Conservation (phyloP, 2,113 vertebrate species). For the Egretta garzetta region DNA sequence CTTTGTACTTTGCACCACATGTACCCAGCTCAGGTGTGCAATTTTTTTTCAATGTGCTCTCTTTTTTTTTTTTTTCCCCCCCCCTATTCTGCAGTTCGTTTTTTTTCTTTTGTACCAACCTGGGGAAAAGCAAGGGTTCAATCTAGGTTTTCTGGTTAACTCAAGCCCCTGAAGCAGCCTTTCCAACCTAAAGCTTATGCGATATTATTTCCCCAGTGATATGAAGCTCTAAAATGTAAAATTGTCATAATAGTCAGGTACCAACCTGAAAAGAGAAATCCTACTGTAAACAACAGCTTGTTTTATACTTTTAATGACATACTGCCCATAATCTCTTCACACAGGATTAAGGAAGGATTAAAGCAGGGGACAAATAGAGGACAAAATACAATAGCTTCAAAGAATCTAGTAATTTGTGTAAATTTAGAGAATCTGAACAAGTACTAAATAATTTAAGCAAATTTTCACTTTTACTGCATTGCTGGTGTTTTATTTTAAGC, state of each 20-base stretch:
- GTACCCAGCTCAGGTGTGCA: neutral
- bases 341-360: constrained; percentile 70
- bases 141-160: neutral
- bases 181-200: neutral
- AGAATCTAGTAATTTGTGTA: neutral
- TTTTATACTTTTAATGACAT: constrained; percentile 29
- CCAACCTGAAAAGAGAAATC: neutral
- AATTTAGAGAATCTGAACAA: neutral
- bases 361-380: constrained; percentile 68
- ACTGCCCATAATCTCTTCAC: constrained; percentile 59
- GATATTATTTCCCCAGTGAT: neutral
- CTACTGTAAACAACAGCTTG: constrained; percentile 50
- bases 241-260: neutral
- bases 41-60: neutral
- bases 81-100: neutral
- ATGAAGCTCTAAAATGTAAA: neutral
- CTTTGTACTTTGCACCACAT: neutral
- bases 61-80: neutral
- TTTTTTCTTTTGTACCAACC: neutral
- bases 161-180: neutral
- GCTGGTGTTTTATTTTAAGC: neutral
- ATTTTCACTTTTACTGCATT: neutral
- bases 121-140: neutral
- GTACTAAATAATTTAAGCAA: neutral
- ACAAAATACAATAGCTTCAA: neutral